Evolutionary conservation across 2,113 vertebrate genomes (phyloP).

Genomic region (human (Homo sapiens)): GRCh38 chr2:221942001-221942500

Average conservation of each 20-base stretch:
- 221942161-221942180: neutral
- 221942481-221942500: neutral
- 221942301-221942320: neutral
- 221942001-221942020: neutral
- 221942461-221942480: neutral
- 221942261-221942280: neutral
- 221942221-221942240: neutral
- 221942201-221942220: neutral
- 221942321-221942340: neutral
- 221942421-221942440: neutral
- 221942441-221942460: conserved; percentile 26
- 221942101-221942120: neutral
- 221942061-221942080: neutral
- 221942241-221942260: neutral
- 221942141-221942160: neutral
- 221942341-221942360: neutral
- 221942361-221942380: neutral
- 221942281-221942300: neutral
- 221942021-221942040: neutral
- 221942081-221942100: neutral
- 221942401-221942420: conserved; percentile 20
- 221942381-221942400: conserved; percentile 15
- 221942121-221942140: neutral
- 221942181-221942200: neutral
- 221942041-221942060: neutral